Conservation (phyloP, 2,113 vertebrate genomes). For the Alouatta palliata region DNA sequence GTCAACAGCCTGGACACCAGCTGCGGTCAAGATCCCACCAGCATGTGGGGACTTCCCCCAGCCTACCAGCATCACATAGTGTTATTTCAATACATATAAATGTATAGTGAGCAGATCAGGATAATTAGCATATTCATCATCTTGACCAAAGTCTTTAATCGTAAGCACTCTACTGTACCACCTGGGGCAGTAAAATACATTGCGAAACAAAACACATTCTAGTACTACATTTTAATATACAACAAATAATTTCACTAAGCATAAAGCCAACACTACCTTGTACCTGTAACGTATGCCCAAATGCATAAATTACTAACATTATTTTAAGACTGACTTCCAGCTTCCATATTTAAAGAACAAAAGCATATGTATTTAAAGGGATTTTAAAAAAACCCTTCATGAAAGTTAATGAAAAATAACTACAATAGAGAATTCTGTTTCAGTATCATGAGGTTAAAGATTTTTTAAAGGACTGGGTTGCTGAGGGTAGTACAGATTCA, state of each 20-base stretch:
- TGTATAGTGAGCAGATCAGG: background rate
- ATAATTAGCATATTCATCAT: background rate
- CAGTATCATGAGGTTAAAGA: background rate
- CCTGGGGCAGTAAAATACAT: background rate
- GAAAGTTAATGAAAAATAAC: background rate
- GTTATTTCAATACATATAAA: background rate
- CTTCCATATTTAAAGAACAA: constrained; percentile 26
- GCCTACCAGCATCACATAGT: background rate
- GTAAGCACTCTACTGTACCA: background rate
- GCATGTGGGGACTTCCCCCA: too few relatives aligned
- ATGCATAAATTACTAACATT: background rate
- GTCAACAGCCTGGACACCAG: too few relatives aligned
- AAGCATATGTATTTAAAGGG: background rate
- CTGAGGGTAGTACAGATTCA: background rate
- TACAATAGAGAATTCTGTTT: background rate
- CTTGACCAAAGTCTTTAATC: background rate
- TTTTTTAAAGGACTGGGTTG: constrained; percentile 4
- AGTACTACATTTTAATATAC: background rate
- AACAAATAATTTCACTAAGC: background rate
- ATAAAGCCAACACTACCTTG: background rate
- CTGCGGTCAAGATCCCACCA: too few relatives aligned
- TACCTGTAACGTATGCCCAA: background rate
- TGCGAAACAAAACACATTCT: constrained; percentile 40
- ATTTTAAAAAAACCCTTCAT: background rate
- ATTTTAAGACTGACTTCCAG: constrained; percentile 19